A percentile compares a stretch with the other conserved stretches of the same genome.
phyloP scores from a whole-genome alignment of 1,140 invertebrate genomes.

The Hirudo medicinalis region DNA sequence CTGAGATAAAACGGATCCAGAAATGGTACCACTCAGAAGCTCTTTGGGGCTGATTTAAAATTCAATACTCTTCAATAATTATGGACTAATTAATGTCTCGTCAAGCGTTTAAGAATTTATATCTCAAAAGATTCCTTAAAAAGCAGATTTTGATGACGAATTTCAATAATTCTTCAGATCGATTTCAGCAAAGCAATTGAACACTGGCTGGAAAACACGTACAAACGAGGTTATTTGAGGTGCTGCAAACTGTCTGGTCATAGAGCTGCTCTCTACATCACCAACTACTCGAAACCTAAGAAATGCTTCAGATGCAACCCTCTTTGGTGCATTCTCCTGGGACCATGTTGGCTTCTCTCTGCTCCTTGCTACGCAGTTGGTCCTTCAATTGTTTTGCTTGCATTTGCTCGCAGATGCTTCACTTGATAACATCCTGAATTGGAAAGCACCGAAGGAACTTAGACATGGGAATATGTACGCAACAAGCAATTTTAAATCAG shows the following conservation, averaged over 20 bases:
- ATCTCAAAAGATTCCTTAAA: too few relatives aligned
- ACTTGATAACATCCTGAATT: background rate
- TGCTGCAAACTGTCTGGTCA: slow-evolving; percentile 14
- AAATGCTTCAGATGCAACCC: slow-evolving; percentile 23
- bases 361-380: slow-evolving; percentile 23
- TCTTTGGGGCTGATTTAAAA: too few relatives aligned
- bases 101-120: too few relatives aligned
- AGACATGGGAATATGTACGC: background rate
- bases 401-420: background rate
- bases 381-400: background rate
- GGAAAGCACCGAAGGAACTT: background rate
- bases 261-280: slow-evolving; percentile 21
- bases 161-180: slow-evolving; percentile 12
- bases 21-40: too few relatives aligned
- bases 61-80: too few relatives aligned
- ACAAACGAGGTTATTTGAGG: slow-evolving; percentile 17
- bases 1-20: too few relatives aligned
- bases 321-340: slow-evolving; percentile 22
- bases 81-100: too few relatives aligned
- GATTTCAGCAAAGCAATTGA: slow-evolving; percentile 22
- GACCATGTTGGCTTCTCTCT: slow-evolving; percentile 22
- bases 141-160: too few relatives aligned
- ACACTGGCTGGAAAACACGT: slow-evolving; percentile 17
- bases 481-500: background rate
- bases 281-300: slow-evolving; percentile 21